Percentiles rank a stretch among this genome's conserved stretches.
Evolutionary conservation across 2,888 invertebrate genomes (phyloP).

Genomic region (Drosophila meridionalis): DNA sequence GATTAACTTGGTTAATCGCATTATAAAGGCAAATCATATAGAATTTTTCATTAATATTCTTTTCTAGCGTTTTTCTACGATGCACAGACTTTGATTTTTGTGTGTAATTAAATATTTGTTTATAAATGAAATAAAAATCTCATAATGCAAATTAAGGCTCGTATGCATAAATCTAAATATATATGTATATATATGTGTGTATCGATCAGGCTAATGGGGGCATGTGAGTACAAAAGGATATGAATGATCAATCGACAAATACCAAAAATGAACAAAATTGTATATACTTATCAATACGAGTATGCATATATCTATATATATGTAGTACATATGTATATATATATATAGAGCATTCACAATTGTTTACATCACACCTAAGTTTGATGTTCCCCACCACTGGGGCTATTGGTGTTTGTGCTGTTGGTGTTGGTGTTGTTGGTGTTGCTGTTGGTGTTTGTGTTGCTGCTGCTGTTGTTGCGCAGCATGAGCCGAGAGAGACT

Average conservation of each 20-base stretch:
- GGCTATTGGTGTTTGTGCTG: conserved; percentile 55
- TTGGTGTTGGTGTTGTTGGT: conserved; percentile 25
- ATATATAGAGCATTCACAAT: conserved; percentile 74
- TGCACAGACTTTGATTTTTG: conserved; percentile 60
- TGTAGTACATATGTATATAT: conserved; percentile 16
- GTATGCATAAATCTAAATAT: conserved; percentile 36
- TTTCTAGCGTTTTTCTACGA: conserved; percentile 33
- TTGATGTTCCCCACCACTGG: conserved; percentile 71
- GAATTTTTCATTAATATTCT: conserved; percentile 46
- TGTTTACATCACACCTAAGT: conserved; percentile 69
- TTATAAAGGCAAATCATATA: conserved; percentile 79
- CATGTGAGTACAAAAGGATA: conserved; percentile 31
- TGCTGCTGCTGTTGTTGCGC: conserved; percentile 77
- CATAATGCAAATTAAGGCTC: conserved; percentile 47
- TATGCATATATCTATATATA: conserved; percentile 12
- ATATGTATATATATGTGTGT: conserved; percentile 26
- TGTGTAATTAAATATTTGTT: conserved; percentile 6
- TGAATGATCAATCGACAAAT: conserved; percentile 30
- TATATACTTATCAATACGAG: conserved; percentile 38
- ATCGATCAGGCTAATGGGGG: conserved; percentile 16
- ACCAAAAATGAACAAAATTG: conserved; percentile 33
- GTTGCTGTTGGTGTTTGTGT: conserved; percentile 25
- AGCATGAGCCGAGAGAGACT: conserved; percentile 83
- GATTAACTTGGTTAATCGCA: conserved; percentile 78
- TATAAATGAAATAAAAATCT: conserved; percentile 8